Evolutionary conservation across 2,797 vertebrate species (phyloP).

Genomic region (Babyrousa celebensis): DNA sequence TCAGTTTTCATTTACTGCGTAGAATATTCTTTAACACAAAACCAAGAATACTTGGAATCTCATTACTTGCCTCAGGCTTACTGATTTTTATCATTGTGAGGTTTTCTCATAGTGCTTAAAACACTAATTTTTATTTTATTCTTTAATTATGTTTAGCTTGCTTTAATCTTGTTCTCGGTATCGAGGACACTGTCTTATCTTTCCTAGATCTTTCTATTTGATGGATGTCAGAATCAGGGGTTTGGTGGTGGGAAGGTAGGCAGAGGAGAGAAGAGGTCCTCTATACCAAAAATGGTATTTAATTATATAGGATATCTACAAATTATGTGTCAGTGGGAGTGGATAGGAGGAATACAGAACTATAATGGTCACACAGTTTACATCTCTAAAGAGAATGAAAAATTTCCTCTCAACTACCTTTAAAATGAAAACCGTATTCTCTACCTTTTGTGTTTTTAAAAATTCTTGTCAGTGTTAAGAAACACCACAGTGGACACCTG

Average conservation of each 20-base stretch:
- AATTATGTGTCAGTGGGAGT: background rate
- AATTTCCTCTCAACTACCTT: background rate
- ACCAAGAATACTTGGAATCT: constrained; percentile 24
- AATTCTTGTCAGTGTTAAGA: background rate
- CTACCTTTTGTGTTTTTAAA: constrained; percentile 21
- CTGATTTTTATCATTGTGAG: background rate
- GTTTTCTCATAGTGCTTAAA: background rate
- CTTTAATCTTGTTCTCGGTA: background rate
- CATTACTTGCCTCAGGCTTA: background rate
- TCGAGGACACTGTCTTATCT: background rate
- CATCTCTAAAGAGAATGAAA: constrained; percentile 25
- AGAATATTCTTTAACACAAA: background rate
- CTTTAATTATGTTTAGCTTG: background rate
- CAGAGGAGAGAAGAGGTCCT: background rate
- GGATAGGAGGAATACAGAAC: background rate
- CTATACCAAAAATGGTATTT: background rate
- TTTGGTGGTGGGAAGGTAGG: background rate
- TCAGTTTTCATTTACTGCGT: constrained; percentile 31
- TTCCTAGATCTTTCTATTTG: background rate
- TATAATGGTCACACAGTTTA: background rate
- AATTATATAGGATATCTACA: background rate
- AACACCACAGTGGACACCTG: background rate
- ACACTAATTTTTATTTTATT: constrained; percentile 29
- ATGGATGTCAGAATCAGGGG: background rate
- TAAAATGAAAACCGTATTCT: background rate